phyloP scores from a whole-genome alignment of 2,113 vertebrate species.

The Turdus rufiventris region DNA sequence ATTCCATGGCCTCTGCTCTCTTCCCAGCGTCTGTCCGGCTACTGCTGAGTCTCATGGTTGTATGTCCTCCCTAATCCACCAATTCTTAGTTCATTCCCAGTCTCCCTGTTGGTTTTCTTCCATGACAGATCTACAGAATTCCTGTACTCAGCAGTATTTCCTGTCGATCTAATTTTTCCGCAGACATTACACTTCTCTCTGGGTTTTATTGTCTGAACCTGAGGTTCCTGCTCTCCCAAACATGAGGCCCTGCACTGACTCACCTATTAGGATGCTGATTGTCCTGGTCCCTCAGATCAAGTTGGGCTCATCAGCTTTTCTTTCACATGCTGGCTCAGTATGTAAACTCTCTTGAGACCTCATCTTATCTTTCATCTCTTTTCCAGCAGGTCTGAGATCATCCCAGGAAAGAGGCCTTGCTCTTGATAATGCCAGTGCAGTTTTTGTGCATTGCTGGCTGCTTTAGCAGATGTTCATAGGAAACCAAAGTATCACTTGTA shows the following conservation, averaged over 20 bases:
- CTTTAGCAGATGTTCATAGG: neutral
- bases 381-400: neutral
- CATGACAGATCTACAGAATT: neutral
- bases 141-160: neutral
- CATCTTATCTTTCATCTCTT: neutral
- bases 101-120: neutral
- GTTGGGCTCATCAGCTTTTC: neutral
- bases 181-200: neutral
- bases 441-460: neutral
- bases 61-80: neutral
- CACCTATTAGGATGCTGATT: neutral
- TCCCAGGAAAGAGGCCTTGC: neutral
- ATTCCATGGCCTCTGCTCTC: neutral
- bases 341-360: neutral
- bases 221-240: neutral
- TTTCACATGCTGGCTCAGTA: neutral
- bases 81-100: neutral
- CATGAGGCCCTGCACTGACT: neutral
- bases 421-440: neutral
- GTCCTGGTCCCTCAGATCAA: neutral
- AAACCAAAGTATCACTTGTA: neutral
- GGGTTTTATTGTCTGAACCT: neutral
- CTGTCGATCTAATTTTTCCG: rapidly evolving
- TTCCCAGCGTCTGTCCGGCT: neutral
- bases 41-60: neutral